These are phyloP conservation scores for Lynx canadensis DNA, from an alignment of 2,113 vertebrate genomes.

Conservation along the genomic window DNA sequence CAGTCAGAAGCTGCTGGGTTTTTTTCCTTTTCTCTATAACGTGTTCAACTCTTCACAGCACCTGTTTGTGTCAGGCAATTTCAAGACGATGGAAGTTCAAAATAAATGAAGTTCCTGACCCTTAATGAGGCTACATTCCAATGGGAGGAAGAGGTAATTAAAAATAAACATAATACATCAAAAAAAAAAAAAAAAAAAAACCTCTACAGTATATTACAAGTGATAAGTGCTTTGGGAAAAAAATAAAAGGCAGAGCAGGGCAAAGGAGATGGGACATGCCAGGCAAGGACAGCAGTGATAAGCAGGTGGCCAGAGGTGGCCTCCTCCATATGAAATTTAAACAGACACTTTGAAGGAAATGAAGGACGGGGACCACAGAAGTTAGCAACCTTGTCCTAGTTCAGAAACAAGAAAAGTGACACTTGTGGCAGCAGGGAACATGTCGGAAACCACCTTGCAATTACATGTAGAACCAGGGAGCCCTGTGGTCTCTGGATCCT, in stretches of 20 bases:
- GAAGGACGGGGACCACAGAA: neutral
- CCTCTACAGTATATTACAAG: neutral
- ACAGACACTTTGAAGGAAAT: neutral
- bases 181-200: neutral
- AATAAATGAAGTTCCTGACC: neutral
- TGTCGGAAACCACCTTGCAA: neutral
- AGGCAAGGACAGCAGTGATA: rapidly evolving
- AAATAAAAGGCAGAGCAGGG: neutral
- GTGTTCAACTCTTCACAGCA: neutral
- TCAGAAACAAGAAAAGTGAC: neutral
- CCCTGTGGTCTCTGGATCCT: rapidly evolving
- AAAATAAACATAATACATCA: slow-evolving; percentile 3
- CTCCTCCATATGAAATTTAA: neutral
- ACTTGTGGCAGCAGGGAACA: rapidly evolving
- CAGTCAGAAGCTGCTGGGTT: neutral
- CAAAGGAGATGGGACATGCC: neutral
- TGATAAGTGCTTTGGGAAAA: neutral
- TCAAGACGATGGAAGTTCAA: neutral
- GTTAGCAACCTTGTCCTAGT: neutral
- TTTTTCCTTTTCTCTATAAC: neutral
- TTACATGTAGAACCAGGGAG: neutral
- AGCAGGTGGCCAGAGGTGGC: neutral
- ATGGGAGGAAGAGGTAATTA: neutral
- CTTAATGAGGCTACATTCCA: neutral
- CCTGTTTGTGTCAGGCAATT: neutral